Base-by-base conservation (phyloP, 2,888 invertebrate genomes). In the Deroplatys truncata region DNA sequence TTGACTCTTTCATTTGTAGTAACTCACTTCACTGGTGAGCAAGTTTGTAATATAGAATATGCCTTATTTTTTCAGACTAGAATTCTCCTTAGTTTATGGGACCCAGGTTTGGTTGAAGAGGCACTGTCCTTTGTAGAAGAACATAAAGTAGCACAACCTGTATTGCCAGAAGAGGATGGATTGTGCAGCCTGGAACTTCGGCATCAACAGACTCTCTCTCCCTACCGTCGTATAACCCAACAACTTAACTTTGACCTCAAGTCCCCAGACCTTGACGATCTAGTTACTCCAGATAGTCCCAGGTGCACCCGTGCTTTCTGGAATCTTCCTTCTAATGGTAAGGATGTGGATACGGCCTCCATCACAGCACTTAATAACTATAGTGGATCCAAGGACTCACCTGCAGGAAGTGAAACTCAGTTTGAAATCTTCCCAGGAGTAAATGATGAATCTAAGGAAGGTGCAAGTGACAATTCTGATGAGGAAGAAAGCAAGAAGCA, bases 51-150 rank as follows among this genome's bases (percentile, higher is more conserved):
- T 13, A 43, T 43, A 1, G 43, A 13, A 43, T 43, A 13, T 43
- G 43, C 13, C 20, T 72, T 89, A 91, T 90, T 90, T 88, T 92
- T 92, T 5, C 92, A 94, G 94, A 97, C 98, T 0, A 95, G 96
- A 91, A 97, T 97, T 88, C 94, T 98, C 89, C 94, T 98, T 4
- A 96, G 96, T 88, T 95, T 98, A 3, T 98, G 98, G 97, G 98
- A 98, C 92, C 97, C 97, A 0, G 96, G 96, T 15, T 94, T 98
- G 82, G 97, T 98, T 0, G 98, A 98, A 92, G 98, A 98, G 92
- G 97, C 98, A 0, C 94, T 98, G 85, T 96, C 96, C 16, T 97
- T 97, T 92, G 96, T 98, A 86, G 98, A 98, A 92, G 96, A 97
- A 93, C 96, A 97, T 92, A 97, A 96, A 93, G 94, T 96, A n/a